These are phyloP conservation scores for Sylvietta virens DNA, from an alignment of 2,113 vertebrate genomes.

Conservation along the genomic window DNA sequence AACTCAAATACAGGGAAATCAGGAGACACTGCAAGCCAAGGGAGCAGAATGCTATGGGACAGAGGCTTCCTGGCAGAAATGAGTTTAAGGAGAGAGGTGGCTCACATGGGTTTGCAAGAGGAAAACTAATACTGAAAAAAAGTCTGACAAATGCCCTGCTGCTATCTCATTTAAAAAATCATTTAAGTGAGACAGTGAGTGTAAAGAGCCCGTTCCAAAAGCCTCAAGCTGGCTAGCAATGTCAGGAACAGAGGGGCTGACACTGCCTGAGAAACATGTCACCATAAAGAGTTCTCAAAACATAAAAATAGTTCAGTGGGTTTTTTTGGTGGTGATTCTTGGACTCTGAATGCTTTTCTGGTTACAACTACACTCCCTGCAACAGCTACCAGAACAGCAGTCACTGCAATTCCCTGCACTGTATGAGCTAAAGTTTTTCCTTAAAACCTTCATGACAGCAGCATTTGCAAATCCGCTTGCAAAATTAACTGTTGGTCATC, in stretches of 20 bases:
- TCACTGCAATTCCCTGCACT: not conserved
- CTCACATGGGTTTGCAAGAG: not conserved
- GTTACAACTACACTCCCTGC: not conserved
- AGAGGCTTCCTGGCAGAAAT: not conserved
- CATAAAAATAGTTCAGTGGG: not conserved
- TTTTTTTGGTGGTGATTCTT: not conserved
- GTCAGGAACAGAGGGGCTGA: not conserved
- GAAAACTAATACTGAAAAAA: not conserved
- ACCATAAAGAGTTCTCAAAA: conserved; percentile 14
- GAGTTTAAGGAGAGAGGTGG: not conserved
- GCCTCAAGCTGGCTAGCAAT: not conserved
- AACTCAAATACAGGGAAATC: not conserved
- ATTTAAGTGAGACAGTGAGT: not conserved
- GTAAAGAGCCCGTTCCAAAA: not conserved
- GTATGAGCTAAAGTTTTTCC: not conserved
- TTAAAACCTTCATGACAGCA: not conserved
- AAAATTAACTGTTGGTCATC: not conserved
- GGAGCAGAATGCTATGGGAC: not conserved
- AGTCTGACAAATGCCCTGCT: not conserved
- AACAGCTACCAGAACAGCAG: not conserved
- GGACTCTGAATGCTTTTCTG: conserved; percentile 14
- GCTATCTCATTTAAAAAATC: not conserved
- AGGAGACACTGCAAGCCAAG: not conserved
- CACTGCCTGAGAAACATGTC: not conserved
- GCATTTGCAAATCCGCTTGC: not conserved